Conservation (phyloP, 2,113 vertebrate genomes). For the Pitta sordida region DNA sequence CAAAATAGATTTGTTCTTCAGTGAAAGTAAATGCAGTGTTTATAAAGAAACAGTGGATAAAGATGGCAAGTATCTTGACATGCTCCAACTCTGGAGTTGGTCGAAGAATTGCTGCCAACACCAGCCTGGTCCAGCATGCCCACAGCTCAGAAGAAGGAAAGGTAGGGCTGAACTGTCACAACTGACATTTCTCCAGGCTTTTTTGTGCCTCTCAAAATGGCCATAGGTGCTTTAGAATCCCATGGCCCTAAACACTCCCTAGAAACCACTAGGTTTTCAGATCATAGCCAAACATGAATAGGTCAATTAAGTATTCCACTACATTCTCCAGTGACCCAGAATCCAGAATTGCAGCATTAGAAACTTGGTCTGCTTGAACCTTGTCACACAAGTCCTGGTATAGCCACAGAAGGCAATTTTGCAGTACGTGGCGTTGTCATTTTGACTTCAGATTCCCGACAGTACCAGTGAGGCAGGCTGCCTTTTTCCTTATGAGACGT, state of each 20-base stretch:
- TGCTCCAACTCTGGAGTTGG: not conserved
- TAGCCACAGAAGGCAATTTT: not conserved
- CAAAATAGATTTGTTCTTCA: not conserved
- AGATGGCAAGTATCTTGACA: not conserved
- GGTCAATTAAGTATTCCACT: not conserved
- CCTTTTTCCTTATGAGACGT: not conserved
- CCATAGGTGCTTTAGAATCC: not conserved
- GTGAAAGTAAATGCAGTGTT: not conserved
- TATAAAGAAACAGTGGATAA: not conserved
- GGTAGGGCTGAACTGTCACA: not conserved
- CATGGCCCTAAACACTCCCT: not conserved
- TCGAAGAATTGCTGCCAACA: not conserved
- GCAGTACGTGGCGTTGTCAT: not conserved
- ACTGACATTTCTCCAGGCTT: not conserved
- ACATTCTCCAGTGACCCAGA: not conserved
- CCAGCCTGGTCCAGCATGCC: not conserved
- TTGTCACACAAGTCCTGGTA: fast-evolving
- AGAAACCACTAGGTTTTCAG: not conserved
- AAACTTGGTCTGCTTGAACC: not conserved
- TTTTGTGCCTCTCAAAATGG: not conserved
- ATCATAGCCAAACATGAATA: not conserved
- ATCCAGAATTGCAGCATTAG: not conserved
- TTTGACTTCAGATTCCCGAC: not conserved
- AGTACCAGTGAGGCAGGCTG: not conserved
- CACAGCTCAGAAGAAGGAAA: not conserved